Base-by-base conservation (phyloP, 1,140 invertebrate species). In the Drosophila yakuba region DNA sequence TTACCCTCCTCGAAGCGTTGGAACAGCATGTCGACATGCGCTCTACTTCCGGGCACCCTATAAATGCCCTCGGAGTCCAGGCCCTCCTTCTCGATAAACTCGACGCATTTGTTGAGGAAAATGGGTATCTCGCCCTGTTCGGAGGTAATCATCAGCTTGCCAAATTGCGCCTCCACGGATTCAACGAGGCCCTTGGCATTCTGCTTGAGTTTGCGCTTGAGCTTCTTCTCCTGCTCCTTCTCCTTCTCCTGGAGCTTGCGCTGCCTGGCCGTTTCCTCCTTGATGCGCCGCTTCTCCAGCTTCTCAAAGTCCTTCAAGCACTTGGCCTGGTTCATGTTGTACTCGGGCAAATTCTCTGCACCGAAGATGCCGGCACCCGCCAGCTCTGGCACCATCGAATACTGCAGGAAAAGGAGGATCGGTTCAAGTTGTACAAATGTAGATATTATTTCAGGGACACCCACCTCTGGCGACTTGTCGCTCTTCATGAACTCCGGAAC, bases 1-100 rank as follows among this genome's bases (percentile, higher is more conserved):
- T 86, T 92, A 97, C 97, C 96, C 95, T 98, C 97, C 91, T 97
- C 96, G 91, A 98, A 98, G 90, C 97, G 97, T 74, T 96, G 95
- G 89, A 98, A 97, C 4, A 99, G 93, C 81, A 98, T 94, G 90
- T 98, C 98, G 5, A 99, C 98, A 90, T 99, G 98, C 25, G 97
- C 97, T 80, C 98, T 94, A 93, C 99, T 99, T 25, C 98, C 98
- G 35, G 96, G 96, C 59, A 99, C 98, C 73, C 98, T 94, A 91
- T 99, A 99, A 55, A 99, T 96, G 2, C 98, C 98, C 93, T 99
- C 98, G 0, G 97, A 98, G 78, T 97, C 96, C 14, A 99, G 94
- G 1, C 98, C 98, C 93, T 97, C 98, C 60, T 98, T 96, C 93
- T 99, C 98, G 50, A 99, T 98, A 93, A 98, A 99, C 73, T 95